phyloP scores from a whole-genome alignment of 2,113 vertebrate species.

The Speoplatyrhinus poulsoni region DNA sequence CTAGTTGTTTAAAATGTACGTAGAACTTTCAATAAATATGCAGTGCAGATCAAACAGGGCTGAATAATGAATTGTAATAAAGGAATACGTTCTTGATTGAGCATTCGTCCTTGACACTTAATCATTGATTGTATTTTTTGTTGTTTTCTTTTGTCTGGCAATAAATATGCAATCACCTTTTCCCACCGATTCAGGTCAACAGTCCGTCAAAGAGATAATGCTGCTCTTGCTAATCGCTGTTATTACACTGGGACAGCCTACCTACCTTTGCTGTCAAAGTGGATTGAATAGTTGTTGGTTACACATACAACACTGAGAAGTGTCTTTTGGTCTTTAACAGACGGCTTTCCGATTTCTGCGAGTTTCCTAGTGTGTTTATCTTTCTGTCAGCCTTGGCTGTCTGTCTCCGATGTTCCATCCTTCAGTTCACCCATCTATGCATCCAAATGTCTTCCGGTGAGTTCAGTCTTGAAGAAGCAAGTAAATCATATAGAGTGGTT shows the following conservation, averaged over 20 bases:
- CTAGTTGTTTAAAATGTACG: slow-evolving; percentile 39
- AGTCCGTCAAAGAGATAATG: slow-evolving; percentile 38
- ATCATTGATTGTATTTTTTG: slow-evolving; percentile 21
- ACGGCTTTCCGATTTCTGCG: slow-evolving; percentile 18
- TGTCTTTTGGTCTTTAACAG: slow-evolving; percentile 48
- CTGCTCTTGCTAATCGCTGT: slow-evolving; percentile 26
- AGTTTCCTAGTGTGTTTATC: slow-evolving; percentile 21
- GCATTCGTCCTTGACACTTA: slow-evolving; percentile 43
- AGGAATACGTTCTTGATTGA: slow-evolving; percentile 32
- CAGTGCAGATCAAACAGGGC: slow-evolving; percentile 55
- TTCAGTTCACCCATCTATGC: slow-evolving; percentile 2
- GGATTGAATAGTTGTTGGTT: slow-evolving; percentile 9
- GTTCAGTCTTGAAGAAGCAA: slow-evolving; percentile 19
- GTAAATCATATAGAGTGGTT: slow-evolving; percentile 25
- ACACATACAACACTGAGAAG: slow-evolving; percentile 14
- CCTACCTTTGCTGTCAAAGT: slow-evolving; percentile 13
- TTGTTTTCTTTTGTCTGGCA: slow-evolving; percentile 9
- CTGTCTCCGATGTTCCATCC: not conserved
- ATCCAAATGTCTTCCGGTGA: slow-evolving; percentile 25
- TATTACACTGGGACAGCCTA: slow-evolving; percentile 6
- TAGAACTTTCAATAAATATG: slow-evolving; percentile 48
- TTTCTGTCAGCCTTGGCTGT: slow-evolving; percentile 3
- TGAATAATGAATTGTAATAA: slow-evolving; percentile 47
- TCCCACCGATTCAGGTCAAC: slow-evolving; percentile 56
- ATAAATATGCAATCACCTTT: slow-evolving; percentile 49